Evolutionary conservation across 1,140 invertebrate species (phyloP).

Genomic region (Lepidurus packardi): DNA sequence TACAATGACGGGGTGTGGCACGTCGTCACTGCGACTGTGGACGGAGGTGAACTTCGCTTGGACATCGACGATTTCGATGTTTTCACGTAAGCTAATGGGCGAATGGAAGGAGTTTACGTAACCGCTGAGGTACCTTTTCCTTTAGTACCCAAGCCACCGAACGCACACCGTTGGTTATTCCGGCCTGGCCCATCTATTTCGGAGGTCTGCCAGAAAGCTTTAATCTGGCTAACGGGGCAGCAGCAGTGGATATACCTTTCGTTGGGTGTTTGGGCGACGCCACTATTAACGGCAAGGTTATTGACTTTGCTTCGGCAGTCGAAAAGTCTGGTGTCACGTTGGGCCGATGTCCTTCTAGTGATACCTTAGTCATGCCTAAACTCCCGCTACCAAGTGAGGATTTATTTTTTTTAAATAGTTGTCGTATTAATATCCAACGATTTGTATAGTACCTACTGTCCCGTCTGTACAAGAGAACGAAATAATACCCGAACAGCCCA

Average conservation of each 20-base stretch:
- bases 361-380: background rate
- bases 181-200: constrained; percentile 61
- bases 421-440: too few relatives aligned
- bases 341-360: constrained; percentile 54
- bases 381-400: background rate
- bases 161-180: constrained; percentile 53
- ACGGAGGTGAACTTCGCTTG: constrained; percentile 56
- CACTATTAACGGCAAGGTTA: constrained; percentile 69
- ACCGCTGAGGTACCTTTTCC: constrained; percentile 36
- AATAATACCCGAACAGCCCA: background rate
- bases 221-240: constrained; percentile 43
- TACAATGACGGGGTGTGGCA: constrained; percentile 92
- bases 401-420: background rate
- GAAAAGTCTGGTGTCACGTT: constrained; percentile 59
- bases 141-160: constrained; percentile 48
- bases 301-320: constrained; percentile 71
- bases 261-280: constrained; percentile 80
- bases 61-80: constrained; percentile 76
- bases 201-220: constrained; percentile 69
- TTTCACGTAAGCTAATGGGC: constrained; percentile 52
- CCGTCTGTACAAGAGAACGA: too few relatives aligned
- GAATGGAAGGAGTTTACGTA: background rate
- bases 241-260: constrained; percentile 53
- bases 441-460: background rate
- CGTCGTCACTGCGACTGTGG: constrained; percentile 75